Percentiles rank a stretch among this genome's conserved stretches.
phyloP scores from a whole-genome alignment of 2,888 invertebrate species.

The Trachelus iudaicus region DNA sequence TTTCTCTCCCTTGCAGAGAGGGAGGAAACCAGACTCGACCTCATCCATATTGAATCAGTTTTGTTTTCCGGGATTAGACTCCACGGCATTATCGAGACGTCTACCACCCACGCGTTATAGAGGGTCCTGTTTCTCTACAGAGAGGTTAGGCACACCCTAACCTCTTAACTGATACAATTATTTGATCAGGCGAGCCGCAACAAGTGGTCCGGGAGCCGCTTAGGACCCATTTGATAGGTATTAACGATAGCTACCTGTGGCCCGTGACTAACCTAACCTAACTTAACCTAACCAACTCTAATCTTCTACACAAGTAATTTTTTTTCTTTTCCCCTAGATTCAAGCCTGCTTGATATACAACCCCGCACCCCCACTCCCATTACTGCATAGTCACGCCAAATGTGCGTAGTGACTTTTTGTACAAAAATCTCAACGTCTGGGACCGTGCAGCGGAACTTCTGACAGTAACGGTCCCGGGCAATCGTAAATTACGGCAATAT shows the following conservation, averaged over 20 bases:
- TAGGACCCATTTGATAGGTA: not conserved
- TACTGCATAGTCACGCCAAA: not conserved
- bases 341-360: not conserved
- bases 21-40: slow-evolving; percentile 11
- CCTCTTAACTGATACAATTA: slow-evolving; percentile 31
- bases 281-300: not conserved
- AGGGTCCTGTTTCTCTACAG: not conserved
- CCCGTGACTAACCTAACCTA: not conserved
- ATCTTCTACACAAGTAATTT: not conserved
- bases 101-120: slow-evolving; percentile 31
- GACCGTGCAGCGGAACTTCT: not conserved
- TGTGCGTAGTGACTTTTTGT: not conserved
- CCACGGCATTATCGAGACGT: not conserved
- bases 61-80: slow-evolving; percentile 32
- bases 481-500: slow-evolving; percentile 65
- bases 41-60: slow-evolving; percentile 24
- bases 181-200: slow-evolving; percentile 37
- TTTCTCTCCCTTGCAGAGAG: not conserved
- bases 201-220: slow-evolving; percentile 31
- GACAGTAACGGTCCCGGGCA: slow-evolving; percentile 40
- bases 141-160: slow-evolving; percentile 14
- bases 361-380: not conserved
- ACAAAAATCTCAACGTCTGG: no score
- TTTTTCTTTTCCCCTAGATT: not conserved
- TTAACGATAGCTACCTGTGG: not conserved